Evolutionary conservation across 2,113 vertebrate species (phyloP).

Genomic region (Cichladusa arquata): DNA sequence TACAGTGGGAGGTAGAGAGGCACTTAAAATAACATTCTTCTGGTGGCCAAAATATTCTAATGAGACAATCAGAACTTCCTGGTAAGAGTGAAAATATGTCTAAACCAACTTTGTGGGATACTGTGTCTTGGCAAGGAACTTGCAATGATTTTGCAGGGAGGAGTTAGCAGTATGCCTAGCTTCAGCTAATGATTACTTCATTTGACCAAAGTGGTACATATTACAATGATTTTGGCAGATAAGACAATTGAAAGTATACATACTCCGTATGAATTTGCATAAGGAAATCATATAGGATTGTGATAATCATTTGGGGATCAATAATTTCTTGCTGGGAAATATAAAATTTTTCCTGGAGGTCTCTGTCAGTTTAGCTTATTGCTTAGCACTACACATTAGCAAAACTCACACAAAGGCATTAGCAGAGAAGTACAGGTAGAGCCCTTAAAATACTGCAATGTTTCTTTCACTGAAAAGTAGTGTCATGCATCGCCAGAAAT

Average conservation of each 20-base stretch:
- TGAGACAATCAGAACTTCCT: not conserved
- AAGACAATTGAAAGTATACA: not conserved
- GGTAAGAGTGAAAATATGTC: not conserved
- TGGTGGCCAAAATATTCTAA: not conserved
- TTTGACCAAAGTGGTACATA: not conserved
- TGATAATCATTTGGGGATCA: not conserved
- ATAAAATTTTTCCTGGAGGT: not conserved
- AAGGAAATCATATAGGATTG: not conserved
- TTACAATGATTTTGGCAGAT: not conserved
- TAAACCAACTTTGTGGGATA: not conserved
- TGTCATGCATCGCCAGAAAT: not conserved
- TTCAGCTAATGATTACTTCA: slow-evolving; percentile 22
- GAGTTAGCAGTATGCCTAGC: not conserved
- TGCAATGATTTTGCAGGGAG: not conserved
- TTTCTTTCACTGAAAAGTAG: not conserved
- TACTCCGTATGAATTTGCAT: not conserved
- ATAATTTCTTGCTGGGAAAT: not conserved
- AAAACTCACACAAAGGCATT: not conserved
- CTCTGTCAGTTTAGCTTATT: not conserved
- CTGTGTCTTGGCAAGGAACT: not conserved
- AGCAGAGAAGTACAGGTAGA: not conserved
- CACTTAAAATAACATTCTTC: not conserved
- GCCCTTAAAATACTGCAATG: not conserved
- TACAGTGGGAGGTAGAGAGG: not conserved
- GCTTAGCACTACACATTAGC: not conserved